Base-by-base conservation (phyloP, 2,797 vertebrate species). In the Sarcoramphus papa region DNA sequence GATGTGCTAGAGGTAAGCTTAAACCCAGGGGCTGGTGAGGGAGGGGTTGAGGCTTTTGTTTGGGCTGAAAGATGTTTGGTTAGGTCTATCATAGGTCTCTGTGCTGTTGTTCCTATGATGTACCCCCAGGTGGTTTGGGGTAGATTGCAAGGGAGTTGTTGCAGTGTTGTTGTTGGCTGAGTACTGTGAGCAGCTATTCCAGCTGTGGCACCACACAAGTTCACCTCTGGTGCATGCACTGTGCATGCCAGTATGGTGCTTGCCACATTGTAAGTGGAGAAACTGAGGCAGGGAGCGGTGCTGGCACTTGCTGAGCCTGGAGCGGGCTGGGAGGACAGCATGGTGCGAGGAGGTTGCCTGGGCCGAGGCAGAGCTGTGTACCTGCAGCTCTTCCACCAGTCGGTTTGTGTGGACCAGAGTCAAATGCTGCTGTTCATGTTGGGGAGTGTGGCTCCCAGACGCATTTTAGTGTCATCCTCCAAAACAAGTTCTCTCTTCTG, bases 61-160 rank as follows among this genome's bases (percentile, higher is more conserved):
- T 54, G 56, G 45, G 48, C 22, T 19, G 18, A 33, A 27, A 37
- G 30, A 9, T 0, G 1, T 40, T 41, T 23, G 88, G 19, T 83
- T 9, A 6, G 19, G 57, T 30, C 18, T 23, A 0, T 14, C 0
- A 1, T 0, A 6, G 27, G 31, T 23, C 31, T 63, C 43, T 27
- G 28, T 23, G 45, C 31, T 20, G 24, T 27, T 59, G 69, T 25
- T 85, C 56, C 45, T 30, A 1, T 7, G 9, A 4, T 0, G 4
- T 30, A 16, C 3, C 17, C 45, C 7, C 1, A 2, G 10, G 30
- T 8, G 65, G 11, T 63, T 41, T 57, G 77, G 77, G 35, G 59
- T 27, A 5, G 59, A 0, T 43, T 25, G n/a, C 1, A 10, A 28
- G 10, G 41, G 35, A 30, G 56, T 10, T 51, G 41, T 35, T 50